Base-by-base conservation (phyloP, 2,113 vertebrate species). In the Redunca redunca region DNA sequence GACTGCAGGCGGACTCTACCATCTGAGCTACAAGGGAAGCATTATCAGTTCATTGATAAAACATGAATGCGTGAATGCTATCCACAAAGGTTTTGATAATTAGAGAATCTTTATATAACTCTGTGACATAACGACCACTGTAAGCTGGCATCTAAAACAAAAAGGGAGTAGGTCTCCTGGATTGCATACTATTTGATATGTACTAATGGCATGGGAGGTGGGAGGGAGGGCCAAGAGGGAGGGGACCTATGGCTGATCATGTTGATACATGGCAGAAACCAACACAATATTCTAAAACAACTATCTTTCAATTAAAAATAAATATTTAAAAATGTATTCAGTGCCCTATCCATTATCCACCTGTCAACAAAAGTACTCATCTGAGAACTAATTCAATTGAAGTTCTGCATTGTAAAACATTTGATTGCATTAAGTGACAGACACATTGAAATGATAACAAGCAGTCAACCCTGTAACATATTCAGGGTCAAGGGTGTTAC, bases 391-490 rank as follows among this genome's bases (percentile, higher is more conserved):
- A 89, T 40, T 90, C 88, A 88, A 57, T 7, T 93, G 80, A 86
- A 89, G 83, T 52, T 86, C 50, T 77, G 15, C 19, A 78, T 36
- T 88, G 33, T 30, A 94, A 64, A 94, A 74, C 33, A 58, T 14
- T 60, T 84, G 88, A 95, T 19, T 95, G 82, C 77, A 36, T 52
- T 85, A 96, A 96, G 62, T 95, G 95, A 87, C 84, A 97, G 74
- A 15, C 90, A 97, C 71, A 80, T 6, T 92, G 58, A 77, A 92
- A 95, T 19, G 33, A 36, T 52, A 88, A 86, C 90, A 95, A 74
- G 90, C 14, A 87, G 97, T 57, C 80, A 88, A 11, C 48, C 77
- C 53, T 78, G 5, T 83, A 86, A 89, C 94, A 93, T 71, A 95
- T 36, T 92, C 93, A 92, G 85, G 90, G 85, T 62, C 81, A 55